A percentile compares a stretch with the other conserved stretches of the same genome.
Evolutionary conservation across 2,888 invertebrate genomes (phyloP).

Genomic region (Strigamia transsilvanica): DNA sequence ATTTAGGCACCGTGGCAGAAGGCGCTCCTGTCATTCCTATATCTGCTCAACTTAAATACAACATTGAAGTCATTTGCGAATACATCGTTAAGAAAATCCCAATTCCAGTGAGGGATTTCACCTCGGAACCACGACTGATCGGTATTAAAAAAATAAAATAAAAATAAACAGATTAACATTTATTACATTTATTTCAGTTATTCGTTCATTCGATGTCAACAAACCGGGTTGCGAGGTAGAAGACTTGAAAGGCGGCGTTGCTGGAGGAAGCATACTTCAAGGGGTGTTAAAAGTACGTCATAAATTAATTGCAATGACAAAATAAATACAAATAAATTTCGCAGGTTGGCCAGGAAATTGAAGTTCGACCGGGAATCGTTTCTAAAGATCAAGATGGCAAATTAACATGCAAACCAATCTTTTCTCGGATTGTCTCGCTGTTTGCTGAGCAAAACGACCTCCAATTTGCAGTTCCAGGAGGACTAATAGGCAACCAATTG

Average conservation of each 20-base stretch:
- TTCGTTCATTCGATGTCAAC: slow-evolving; percentile 96
- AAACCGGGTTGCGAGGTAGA: slow-evolving; percentile 99
- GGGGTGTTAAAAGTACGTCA: slow-evolving; percentile 81
- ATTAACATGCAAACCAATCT: slow-evolving; percentile 94
- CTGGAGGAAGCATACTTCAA: slow-evolving; percentile 96
- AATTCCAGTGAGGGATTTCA: slow-evolving; percentile 93
- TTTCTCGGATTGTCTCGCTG: slow-evolving; percentile 94
- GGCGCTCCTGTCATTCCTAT: slow-evolving; percentile 98
- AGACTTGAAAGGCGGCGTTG: slow-evolving; percentile 97
- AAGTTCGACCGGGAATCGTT: slow-evolving; percentile 96
- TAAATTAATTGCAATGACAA: not conserved
- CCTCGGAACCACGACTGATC: slow-evolving; percentile 92
- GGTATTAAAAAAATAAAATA: slow-evolving; percentile 54
- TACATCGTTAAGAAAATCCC: slow-evolving; percentile 99
- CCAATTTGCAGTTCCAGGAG: slow-evolving; percentile 98
- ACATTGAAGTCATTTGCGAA: slow-evolving; percentile 98
- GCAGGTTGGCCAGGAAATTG: slow-evolving; percentile 96
- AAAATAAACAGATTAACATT: not conserved
- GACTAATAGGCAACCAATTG: slow-evolving; percentile 81
- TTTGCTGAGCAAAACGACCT: slow-evolving; percentile 97
- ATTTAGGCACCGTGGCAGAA: slow-evolving; percentile 92
- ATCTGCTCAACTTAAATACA: slow-evolving; percentile 98
- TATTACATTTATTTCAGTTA: slow-evolving; percentile 64
- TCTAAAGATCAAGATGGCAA: slow-evolving; percentile 96
- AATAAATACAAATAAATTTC: not conserved